Evolutionary conservation across 2,888 invertebrate species (phyloP), one percentile per base, ranked within the genome.

Genomic region (Amblyjoppa proteus): DNA sequence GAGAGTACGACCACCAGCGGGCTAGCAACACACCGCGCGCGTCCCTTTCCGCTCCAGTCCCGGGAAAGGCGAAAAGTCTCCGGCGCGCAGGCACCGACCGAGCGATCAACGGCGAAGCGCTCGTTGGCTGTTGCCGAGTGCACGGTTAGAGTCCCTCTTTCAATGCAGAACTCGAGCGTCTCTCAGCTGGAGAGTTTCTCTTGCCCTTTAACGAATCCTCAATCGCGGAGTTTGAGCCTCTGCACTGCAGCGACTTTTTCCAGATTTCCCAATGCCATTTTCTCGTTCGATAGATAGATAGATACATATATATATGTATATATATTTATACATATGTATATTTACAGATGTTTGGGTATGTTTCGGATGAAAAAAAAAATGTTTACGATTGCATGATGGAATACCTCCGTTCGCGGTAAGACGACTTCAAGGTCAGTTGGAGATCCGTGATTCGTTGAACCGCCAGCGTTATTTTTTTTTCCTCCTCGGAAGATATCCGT

Each of bases 11-110:
- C 25, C 69, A 77, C 68, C 75, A 16, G 56, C 53, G 69, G 71
- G 80, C 71, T 71, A 81, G 70, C 76, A 73, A 41, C 74, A 75
- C 61, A 49, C 64, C 53, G 58, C 51, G 49, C 53, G 28, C 70
- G 34, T 56, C 58, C 41, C 74, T 83, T 75, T 53, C 64, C 78
- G 41, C 53, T 66, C 38, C 1, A 3, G 11, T 64, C 31, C 28
- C 66, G 53, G n/a, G 41, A 75, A 84, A 84, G 70, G 66, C 25
- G 64, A 68, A 66, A 66, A 49, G 34, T 53, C 49, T 9, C 41
- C 38, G 28, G 49, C 64, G 45, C 61, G 34, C 45, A 49, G 45
- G 45, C 45, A 64, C 45, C 68, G 64, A 64, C 64, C 31, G 64
- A 4, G 13, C 64, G 64, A 64, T 64, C 34, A n/a, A 34, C 31